Evolutionary conservation across 2,113 vertebrate genomes (phyloP).

Genomic region (Arvicanthis niloticus): DNA sequence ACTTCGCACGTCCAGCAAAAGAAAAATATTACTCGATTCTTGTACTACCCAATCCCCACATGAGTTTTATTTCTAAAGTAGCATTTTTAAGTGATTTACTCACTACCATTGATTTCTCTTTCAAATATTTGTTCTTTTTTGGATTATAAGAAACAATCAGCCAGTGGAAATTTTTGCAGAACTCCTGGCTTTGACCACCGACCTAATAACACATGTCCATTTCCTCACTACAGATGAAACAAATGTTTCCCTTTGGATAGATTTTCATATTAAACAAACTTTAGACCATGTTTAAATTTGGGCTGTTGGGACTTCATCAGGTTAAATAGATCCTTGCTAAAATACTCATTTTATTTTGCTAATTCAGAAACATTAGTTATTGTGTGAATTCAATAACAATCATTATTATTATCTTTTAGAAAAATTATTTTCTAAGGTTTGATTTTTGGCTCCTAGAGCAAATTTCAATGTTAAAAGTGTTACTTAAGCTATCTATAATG

Average conservation of each 20-base stretch:
- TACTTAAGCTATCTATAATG: slow-evolving; percentile 57
- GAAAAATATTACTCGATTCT: slow-evolving; percentile 19
- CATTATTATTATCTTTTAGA: slow-evolving; percentile 58
- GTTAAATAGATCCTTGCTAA: slow-evolving; percentile 73
- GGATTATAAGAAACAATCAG: slow-evolving; percentile 17
- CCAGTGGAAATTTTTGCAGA: slow-evolving; percentile 75
- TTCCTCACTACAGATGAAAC: slow-evolving; percentile 71
- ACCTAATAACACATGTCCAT: slow-evolving; percentile 63
- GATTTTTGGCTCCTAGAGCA: slow-evolving; percentile 43
- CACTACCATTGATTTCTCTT: background rate
- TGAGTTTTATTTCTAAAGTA: slow-evolving; percentile 45
- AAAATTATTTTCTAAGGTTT: slow-evolving; percentile 75
- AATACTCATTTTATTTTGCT: slow-evolving; percentile 71
- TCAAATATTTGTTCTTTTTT: slow-evolving; percentile 59
- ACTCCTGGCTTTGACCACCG: slow-evolving; percentile 57
- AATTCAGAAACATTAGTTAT: slow-evolving; percentile 72
- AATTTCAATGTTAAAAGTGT: slow-evolving; percentile 50
- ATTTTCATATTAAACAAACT: slow-evolving; percentile 74
- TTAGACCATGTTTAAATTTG: slow-evolving; percentile 72
- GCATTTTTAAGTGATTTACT: slow-evolving; percentile 58
- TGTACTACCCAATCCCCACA: slow-evolving; percentile 19
- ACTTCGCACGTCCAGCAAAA: background rate
- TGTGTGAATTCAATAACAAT: slow-evolving; percentile 67
- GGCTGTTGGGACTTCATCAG: slow-evolving; percentile 57
- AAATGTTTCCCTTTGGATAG: slow-evolving; percentile 75